Conservation (phyloP, 2,888 invertebrate species). For the Diaperis boleti region DNA sequence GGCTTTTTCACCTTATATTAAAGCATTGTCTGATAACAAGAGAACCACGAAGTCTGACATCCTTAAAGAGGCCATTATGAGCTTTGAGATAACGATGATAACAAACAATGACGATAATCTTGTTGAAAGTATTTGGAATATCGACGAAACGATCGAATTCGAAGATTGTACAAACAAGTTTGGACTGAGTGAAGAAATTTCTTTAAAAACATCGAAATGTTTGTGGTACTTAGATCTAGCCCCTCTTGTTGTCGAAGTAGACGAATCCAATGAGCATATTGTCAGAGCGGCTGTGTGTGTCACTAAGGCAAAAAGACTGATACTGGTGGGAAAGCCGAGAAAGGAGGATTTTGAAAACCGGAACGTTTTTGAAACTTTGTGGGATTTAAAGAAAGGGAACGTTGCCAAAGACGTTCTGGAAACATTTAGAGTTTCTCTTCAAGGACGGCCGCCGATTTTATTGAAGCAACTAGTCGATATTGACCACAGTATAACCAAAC, state of each 20-base stretch:
- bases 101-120: not conserved
- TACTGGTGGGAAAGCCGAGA: not conserved
- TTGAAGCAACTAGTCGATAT: not conserved
- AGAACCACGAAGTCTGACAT: not conserved
- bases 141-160: not conserved
- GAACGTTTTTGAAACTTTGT: slow-evolving; percentile 2
- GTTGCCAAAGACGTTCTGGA: not conserved
- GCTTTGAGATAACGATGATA: not conserved
- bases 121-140: not conserved
- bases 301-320: not conserved
- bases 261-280: not conserved
- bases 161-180: not conserved
- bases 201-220: not conserved
- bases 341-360: not conserved
- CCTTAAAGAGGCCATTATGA: not conserved
- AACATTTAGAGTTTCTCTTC: not conserved
- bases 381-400: not conserved
- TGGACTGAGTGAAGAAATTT: not conserved
- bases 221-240: not conserved
- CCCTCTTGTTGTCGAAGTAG: not conserved
- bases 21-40: not conserved
- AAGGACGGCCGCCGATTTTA: not conserved
- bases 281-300: not conserved
- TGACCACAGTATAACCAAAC: too few relatives aligned
- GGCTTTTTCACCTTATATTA: not conserved